These are phyloP conservation scores for Herminia tarsipennalis DNA, from an alignment of 2,888 invertebrate genomes.

Conservation along the genomic window DNA sequence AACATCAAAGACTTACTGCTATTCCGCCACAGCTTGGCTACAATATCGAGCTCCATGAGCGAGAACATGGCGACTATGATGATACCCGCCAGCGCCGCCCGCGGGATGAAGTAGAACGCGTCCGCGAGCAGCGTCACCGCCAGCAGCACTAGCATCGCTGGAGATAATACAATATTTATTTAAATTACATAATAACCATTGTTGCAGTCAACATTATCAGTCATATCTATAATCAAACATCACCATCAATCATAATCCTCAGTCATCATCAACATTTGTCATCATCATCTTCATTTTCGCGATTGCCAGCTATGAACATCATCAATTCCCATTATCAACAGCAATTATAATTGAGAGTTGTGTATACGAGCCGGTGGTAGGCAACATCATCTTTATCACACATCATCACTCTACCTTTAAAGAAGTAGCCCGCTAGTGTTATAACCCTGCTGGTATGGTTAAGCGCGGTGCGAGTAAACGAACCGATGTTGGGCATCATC, in stretches of 20 bases:
- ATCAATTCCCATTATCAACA: too few relatives aligned
- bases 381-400: too few relatives aligned
- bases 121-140: constrained; percentile 92
- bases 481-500: constrained; percentile 96
- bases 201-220: neutral
- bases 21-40: constrained; percentile 90
- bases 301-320: too few relatives aligned
- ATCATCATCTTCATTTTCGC: too few relatives aligned
- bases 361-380: constrained; percentile 93
- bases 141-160: constrained; percentile 90
- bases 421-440: constrained; percentile 93
- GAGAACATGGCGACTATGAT: constrained; percentile 96
- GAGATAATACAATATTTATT: constrained; percentile 1
- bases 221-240: too few relatives aligned
- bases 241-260: too few relatives aligned
- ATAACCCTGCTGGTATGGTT: constrained; percentile 96
- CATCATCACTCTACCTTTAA: too few relatives aligned
- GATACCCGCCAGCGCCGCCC: constrained; percentile 93
- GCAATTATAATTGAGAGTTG: constrained; percentile 96
- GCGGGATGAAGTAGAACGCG: constrained; percentile 94
- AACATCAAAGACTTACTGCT: constrained; percentile 90
- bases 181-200: neutral
- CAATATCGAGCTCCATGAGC: constrained; percentile 90
- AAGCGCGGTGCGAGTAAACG: constrained; percentile 94
- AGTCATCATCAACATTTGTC: too few relatives aligned